A percentile compares a stretch with the other conserved stretches of the same genome.
phyloP scores from a whole-genome alignment of 2,113 vertebrate species.

The Callaeas wilsoni region DNA sequence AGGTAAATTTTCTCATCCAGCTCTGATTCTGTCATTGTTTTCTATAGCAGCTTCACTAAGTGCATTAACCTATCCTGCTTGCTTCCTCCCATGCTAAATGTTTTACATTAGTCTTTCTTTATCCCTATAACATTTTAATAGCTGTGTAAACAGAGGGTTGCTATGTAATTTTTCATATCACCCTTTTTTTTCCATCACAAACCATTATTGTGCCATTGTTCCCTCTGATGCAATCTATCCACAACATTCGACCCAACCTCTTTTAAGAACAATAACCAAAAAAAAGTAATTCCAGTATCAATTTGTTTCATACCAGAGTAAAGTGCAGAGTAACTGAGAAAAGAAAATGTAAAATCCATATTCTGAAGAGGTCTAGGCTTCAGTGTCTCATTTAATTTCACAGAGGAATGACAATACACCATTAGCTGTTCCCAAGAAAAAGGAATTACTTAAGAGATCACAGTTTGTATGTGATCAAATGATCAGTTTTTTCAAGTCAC shows the following conservation, averaged over 20 bases:
- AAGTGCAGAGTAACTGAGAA: neutral
- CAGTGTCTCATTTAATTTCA: neutral
- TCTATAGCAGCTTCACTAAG: neutral
- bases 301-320: neutral
- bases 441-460: neutral
- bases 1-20: neutral
- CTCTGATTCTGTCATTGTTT: neutral
- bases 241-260: neutral
- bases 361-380: neutral
- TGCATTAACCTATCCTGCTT: neutral
- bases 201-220: neutral
- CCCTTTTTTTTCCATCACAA: neutral
- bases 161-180: neutral
- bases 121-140: neutral
- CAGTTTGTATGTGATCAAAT: neutral
- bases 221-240: neutral
- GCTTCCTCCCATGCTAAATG: neutral
- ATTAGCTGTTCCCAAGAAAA: neutral
- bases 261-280: neutral
- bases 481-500: neutral
- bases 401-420: neutral
- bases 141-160: slow-evolving; percentile 36
- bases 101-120: slow-evolving; percentile 12
- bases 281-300: neutral
- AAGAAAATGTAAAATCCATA: neutral